These are phyloP conservation scores for Gambusia holbrooki DNA, from an alignment of 2,113 vertebrate genomes.

Conservation along the genomic window DNA sequence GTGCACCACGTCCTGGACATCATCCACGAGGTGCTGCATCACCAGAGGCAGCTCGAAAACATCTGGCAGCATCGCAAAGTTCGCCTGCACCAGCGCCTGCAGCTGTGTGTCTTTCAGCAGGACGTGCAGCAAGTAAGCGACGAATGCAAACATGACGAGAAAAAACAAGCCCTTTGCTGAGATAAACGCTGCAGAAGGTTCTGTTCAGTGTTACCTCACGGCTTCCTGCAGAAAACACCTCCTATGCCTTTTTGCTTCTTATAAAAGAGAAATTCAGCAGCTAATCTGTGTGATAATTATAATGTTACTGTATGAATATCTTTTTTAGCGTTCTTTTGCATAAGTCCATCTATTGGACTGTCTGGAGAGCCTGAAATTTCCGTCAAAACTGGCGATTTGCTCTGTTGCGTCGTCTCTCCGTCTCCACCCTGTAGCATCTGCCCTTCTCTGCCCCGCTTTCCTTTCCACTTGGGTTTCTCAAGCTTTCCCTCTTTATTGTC, in stretches of 20 bases:
- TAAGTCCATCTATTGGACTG: conserved; percentile 8
- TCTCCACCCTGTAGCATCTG: conserved; percentile 42
- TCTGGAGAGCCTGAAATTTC: conserved; percentile 30
- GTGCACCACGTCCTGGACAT: conserved; percentile 95
- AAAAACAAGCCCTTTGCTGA: neutral
- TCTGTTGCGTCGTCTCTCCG: conserved; percentile 26
- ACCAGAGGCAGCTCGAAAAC: conserved; percentile 96
- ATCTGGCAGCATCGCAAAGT: conserved; percentile 99
- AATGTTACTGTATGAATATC: conserved; percentile 21
- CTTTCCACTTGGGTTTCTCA: neutral
- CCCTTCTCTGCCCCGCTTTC: conserved; percentile 20
- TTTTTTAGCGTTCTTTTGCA: neutral
- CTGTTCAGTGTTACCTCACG: neutral
- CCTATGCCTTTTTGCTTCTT: neutral
- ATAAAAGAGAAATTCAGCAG: conserved; percentile 1
- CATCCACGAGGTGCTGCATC: conserved; percentile 96
- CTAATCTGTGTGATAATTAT: neutral
- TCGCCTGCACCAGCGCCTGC: conserved; percentile 94
- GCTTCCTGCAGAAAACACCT: neutral
- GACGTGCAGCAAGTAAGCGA: conserved; percentile 92
- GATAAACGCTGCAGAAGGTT: neutral
- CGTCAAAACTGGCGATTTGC: conserved; percentile 53
- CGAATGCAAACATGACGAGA: neutral
- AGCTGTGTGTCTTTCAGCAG: conserved; percentile 97
- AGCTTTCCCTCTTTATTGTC: conserved; percentile 8